Conservation (phyloP, 2,888 invertebrate species). For the Tolmerus cingulatus region DNA sequence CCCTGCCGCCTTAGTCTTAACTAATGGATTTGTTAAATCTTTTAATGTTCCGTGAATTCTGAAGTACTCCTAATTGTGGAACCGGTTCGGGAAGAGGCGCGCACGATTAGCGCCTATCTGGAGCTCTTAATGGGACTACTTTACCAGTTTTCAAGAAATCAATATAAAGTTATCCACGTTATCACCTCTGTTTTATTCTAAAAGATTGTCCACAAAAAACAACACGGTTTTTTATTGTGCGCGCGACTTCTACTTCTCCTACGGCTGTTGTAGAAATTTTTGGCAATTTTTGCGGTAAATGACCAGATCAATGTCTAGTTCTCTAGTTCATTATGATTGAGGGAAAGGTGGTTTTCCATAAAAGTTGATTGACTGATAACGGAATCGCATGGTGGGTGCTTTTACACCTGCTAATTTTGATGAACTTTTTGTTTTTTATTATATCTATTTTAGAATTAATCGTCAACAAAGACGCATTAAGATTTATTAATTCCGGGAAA, state of each 20-base stretch:
- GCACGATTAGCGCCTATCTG: slow-evolving; percentile 7
- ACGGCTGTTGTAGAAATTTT: not conserved
- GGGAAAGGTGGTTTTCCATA: not conserved
- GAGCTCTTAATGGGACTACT: slow-evolving; percentile 18
- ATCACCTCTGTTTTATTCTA: not conserved
- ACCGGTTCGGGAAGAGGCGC: slow-evolving; percentile 2
- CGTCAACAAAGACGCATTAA: not conserved
- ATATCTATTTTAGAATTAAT: not conserved
- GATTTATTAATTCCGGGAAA: not conserved
- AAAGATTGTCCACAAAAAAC: not conserved
- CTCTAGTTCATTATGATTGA: not conserved
- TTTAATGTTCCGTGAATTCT: not conserved
- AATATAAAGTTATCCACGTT: not conserved
- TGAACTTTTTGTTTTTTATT: not conserved
- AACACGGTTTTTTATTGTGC: not conserved
- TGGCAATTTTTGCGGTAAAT: slow-evolving; percentile 30
- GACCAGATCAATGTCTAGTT: not conserved
- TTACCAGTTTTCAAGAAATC: not conserved
- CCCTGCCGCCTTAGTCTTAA: not conserved
- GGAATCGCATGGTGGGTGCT: not conserved
- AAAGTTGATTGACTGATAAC: slow-evolving; percentile 35
- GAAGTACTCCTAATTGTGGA: not conserved
- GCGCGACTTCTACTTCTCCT: not conserved
- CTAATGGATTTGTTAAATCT: slow-evolving; percentile 22
- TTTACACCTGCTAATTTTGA: not conserved